Evolutionary conservation across 2,888 invertebrate species (phyloP).

Genomic region (Oscheius onirici): DNA sequence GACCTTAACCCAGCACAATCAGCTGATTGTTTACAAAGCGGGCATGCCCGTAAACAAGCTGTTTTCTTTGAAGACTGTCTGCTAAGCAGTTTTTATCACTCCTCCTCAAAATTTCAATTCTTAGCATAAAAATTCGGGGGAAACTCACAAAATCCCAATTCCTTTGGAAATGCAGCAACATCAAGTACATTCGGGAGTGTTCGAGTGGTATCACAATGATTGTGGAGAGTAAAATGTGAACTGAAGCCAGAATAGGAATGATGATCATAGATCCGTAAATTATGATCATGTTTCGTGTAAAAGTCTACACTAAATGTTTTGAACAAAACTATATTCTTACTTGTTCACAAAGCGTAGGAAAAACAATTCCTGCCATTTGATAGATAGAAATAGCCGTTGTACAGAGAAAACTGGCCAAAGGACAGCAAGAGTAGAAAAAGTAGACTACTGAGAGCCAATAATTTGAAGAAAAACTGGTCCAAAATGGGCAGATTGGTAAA

Average conservation of each 20-base stretch:
- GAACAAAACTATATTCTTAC: not conserved
- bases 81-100: not conserved
- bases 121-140: not conserved
- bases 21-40: not conserved
- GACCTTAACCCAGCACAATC: not conserved
- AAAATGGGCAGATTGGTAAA: slow-evolving; percentile 2
- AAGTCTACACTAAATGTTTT: not conserved
- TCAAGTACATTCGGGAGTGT: not conserved
- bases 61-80: not conserved
- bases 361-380: slow-evolving; percentile 11
- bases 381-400: slow-evolving; percentile 3
- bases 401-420: not conserved
- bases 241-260: not conserved
- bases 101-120: not conserved
- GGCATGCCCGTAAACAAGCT: not conserved
- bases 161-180: not conserved
- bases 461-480: not conserved
- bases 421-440: slow-evolving; percentile 2
- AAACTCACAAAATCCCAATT: not conserved
- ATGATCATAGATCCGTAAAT: not conserved
- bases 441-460: not conserved
- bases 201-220: not conserved
- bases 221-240: not conserved
- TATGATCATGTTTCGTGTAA: not conserved
- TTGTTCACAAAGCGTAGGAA: slow-evolving; percentile 3